A percentile compares a stretch with the other conserved stretches of the same genome.
phyloP scores from a whole-genome alignment of 2,113 vertebrate species.

The Colinus virginianus region DNA sequence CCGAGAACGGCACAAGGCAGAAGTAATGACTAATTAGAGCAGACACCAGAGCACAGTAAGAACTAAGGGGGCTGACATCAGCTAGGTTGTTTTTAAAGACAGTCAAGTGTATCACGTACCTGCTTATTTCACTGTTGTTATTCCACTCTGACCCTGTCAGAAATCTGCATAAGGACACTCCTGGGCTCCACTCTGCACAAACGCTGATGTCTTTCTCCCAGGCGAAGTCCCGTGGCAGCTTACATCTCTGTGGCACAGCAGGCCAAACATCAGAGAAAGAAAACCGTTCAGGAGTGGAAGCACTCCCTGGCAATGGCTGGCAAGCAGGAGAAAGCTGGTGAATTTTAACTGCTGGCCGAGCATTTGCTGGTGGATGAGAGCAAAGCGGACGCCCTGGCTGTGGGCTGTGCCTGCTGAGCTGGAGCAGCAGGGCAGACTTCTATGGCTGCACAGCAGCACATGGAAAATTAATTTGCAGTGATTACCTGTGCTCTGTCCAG shows the following conservation, averaged over 20 bases:
- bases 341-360: background rate
- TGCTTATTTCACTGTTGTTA: background rate
- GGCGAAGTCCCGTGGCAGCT: background rate
- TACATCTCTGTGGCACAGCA: background rate
- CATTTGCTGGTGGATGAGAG: background rate
- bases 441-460: background rate
- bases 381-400: background rate
- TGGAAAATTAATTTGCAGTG: conserved; percentile 25
- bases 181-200: background rate
- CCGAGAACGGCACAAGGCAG: background rate
- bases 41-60: background rate
- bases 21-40: background rate
- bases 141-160: background rate
- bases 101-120: background rate
- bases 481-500: conserved; percentile 1
- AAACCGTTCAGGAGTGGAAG: background rate
- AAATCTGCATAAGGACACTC: background rate
- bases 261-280: background rate
- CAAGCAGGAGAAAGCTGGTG: background rate
- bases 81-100: background rate
- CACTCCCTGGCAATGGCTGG: background rate
- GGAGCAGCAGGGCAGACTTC: background rate
- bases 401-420: background rate
- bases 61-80: conserved; percentile 15
- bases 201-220: background rate